phyloP scores from a whole-genome alignment of 2,888 invertebrate genomes.

The Drosophila anomalata region DNA sequence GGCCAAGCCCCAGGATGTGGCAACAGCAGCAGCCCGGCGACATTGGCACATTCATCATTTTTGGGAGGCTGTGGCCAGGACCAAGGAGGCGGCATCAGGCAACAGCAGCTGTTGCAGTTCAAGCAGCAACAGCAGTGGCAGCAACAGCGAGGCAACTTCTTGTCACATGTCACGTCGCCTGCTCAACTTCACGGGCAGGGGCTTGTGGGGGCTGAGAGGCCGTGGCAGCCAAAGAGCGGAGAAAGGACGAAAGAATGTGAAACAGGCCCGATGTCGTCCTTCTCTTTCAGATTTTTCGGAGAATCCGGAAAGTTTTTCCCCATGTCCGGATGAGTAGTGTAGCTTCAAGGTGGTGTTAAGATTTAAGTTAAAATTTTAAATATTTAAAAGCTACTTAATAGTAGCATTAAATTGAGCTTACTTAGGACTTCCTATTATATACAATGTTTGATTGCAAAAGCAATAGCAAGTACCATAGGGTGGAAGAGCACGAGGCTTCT shows the following conservation, averaged over 20 bases:
- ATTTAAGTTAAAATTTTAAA: too few relatives aligned
- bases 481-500: too few relatives aligned
- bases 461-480: too few relatives aligned
- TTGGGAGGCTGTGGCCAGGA: constrained; percentile 39
- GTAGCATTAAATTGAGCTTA: too few relatives aligned
- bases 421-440: too few relatives aligned
- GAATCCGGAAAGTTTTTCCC: constrained; percentile 13
- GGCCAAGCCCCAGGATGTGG: constrained; percentile 32
- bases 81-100: constrained; percentile 40
- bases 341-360: background rate
- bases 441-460: too few relatives aligned
- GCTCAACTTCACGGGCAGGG: constrained; percentile 31
- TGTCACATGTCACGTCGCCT: constrained; percentile 77
- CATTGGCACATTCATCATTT: constrained; percentile 79
- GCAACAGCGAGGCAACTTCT: constrained; percentile 74
- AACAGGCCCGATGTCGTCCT: constrained; percentile 48
- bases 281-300: constrained; percentile 40
- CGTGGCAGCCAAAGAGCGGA: background rate
- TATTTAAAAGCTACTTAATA: too few relatives aligned
- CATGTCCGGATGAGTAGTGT: background rate
- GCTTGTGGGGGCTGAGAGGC: constrained; percentile 19
- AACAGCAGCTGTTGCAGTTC: constrained; percentile 59
- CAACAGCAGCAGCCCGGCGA: constrained; percentile 39
- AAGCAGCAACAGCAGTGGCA: constrained; percentile 58
- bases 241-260: constrained; percentile 30